These are phyloP conservation scores for Petaurus breviceps DNA, from an alignment of 2,113 vertebrate genomes.

Conservation along the genomic window DNA sequence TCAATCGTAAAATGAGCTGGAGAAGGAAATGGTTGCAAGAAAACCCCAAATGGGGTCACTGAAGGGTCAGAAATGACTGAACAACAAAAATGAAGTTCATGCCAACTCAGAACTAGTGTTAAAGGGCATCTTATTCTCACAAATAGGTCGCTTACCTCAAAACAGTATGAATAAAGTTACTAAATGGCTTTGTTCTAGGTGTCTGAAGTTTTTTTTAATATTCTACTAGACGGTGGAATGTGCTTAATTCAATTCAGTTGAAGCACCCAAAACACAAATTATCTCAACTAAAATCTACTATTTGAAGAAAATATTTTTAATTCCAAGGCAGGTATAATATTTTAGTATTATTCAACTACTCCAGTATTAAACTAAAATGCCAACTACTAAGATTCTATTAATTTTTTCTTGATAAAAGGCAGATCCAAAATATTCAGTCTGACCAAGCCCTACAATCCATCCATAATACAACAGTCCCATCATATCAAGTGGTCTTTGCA, in stretches of 20 bases:
- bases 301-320: slow-evolving; percentile 33
- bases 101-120: slow-evolving; percentile 14
- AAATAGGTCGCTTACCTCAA: slow-evolving; percentile 6
- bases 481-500: background rate
- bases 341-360: slow-evolving; percentile 34
- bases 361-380: slow-evolving; percentile 48
- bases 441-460: background rate
- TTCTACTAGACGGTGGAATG: slow-evolving; percentile 76
- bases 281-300: slow-evolving; percentile 32
- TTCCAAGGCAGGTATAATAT: slow-evolving; percentile 37
- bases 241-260: slow-evolving; percentile 27
- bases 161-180: slow-evolving; percentile 47
- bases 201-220: background rate
- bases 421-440: background rate
- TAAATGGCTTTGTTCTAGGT: slow-evolving; percentile 38
- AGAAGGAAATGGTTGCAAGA: background rate
- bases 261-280: slow-evolving; percentile 42
- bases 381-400: slow-evolving; percentile 9
- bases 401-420: background rate
- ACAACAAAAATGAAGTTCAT: slow-evolving; percentile 29
- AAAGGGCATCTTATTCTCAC: slow-evolving; percentile 37
- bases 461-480: background rate
- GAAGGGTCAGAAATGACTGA: background rate
- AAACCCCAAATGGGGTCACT: background rate
- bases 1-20: background rate